These are phyloP conservation scores for Drosophila persimilis DNA, from an alignment of 1,140 invertebrate genomes.

Conservation along the genomic window DNA sequence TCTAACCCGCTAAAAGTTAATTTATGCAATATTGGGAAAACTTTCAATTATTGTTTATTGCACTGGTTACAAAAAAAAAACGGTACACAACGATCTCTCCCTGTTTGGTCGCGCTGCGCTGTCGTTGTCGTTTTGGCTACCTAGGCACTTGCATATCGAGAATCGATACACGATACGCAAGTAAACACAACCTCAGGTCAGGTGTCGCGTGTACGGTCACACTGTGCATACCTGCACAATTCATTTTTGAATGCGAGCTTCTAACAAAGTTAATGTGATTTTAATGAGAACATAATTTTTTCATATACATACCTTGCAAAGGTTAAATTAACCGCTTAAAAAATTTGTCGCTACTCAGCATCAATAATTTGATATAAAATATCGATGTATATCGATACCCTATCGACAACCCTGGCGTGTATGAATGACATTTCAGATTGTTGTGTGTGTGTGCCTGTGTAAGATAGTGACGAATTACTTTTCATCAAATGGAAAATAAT, in stretches of 20 bases:
- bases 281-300: no score
- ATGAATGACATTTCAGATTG: constrained; percentile 9
- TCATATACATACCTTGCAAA: no score
- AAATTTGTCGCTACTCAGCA: neutral
- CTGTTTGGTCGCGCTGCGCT: constrained; percentile 34
- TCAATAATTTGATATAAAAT: no score
- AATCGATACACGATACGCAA: constrained; percentile 27
- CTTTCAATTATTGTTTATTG: no score
- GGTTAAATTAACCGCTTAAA: no score
- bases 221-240: neutral
- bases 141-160: constrained; percentile 23
- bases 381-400: constrained; percentile 2
- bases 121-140: constrained; percentile 31
- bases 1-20: no score
- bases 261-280: no score
- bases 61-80: no score
- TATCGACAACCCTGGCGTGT: constrained; percentile 21
- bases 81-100: constrained; percentile 6
- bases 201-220: constrained; percentile 14
- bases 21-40: no score
- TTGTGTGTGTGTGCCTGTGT: constrained; percentile 57
- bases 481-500: constrained; percentile 82
- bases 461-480: constrained; percentile 83
- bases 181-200: neutral
- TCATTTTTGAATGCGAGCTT: no score